phyloP scores from a whole-genome alignment of 1,140 invertebrate species.

The Microplitis demolitor region DNA sequence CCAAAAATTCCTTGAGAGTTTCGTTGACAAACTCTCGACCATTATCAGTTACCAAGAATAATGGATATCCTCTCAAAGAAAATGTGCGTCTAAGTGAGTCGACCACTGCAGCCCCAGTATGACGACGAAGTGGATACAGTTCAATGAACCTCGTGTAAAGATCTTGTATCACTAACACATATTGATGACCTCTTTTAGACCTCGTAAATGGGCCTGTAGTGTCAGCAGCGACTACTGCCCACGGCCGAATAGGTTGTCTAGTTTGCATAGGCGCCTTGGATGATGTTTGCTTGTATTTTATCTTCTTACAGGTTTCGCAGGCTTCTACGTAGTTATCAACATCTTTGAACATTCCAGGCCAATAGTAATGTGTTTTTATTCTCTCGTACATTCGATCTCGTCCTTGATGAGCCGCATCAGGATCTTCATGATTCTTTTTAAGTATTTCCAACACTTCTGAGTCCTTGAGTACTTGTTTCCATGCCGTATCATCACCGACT shows the following conservation, averaged over 20 bases:
- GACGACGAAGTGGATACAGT: no score
- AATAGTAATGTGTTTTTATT: neutral
- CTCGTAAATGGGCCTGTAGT: neutral
- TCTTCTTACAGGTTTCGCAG: neutral
- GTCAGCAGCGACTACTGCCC: neutral
- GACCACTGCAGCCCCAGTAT: neutral
- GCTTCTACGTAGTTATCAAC: neutral
- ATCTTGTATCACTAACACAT: no score
- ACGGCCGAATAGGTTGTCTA: neutral
- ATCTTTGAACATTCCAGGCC: neutral
- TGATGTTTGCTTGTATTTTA: neutral
- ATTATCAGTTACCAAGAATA: slow-evolving; percentile 14
- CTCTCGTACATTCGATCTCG: neutral
- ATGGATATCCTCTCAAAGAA: slow-evolving; percentile 20
- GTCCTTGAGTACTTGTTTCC: no score
- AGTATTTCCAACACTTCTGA: no score
- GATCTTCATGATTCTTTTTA: no score
- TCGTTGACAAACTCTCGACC: slow-evolving; percentile 16
- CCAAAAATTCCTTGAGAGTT: neutral
- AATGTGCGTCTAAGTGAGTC: slow-evolving; percentile 15
- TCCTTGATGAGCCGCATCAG: neutral
- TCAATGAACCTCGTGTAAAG: no score
- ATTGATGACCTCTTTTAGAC: neutral
- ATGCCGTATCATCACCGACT: no score
- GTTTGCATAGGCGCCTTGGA: neutral